A percentile compares a stretch with the other conserved stretches of the same genome.
Conservation (phyloP, 2,797 vertebrate species). For the Myotis pilosus region DNA sequence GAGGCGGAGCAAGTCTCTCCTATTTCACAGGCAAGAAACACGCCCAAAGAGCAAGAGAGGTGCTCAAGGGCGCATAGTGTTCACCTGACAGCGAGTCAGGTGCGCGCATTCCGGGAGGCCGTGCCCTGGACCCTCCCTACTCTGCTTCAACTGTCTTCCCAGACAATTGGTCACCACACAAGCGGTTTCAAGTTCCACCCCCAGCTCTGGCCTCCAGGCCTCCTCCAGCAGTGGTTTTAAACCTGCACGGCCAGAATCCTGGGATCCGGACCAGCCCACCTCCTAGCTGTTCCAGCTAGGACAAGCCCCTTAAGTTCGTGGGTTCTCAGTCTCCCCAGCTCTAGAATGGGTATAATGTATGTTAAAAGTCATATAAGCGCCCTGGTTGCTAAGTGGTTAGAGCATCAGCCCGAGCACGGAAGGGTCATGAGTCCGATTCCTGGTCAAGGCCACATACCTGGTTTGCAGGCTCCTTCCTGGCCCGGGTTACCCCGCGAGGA, state of each 20-base stretch:
- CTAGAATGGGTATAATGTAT: not conserved
- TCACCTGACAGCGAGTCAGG: not conserved
- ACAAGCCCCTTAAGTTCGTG: not conserved
- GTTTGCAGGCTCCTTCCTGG: too few relatives aligned
- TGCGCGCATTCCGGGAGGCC: accelerated
- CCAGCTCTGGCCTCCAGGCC: not conserved
- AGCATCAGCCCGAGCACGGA: too few relatives aligned
- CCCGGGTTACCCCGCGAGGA: too few relatives aligned
- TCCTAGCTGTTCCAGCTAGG: not conserved
- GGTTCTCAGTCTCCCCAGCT: not conserved
- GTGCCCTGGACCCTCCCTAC: not conserved
- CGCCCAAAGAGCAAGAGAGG: not conserved
- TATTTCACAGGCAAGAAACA: not conserved
- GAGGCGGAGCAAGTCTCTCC: not conserved
- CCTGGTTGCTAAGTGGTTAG: too few relatives aligned
- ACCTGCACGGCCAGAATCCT: not conserved
- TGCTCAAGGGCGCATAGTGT: not conserved
- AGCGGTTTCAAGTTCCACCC: not conserved
- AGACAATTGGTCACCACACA: not conserved
- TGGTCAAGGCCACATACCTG: too few relatives aligned
- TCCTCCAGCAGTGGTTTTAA: not conserved
- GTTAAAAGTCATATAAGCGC: not conserved
- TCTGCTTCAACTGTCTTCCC: not conserved
- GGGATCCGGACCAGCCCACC: not conserved
- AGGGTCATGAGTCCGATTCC: too few relatives aligned